Evolutionary conservation across 2,797 vertebrate species (phyloP), one percentile per base, ranked within the genome.

Genomic region (Bucorvus abyssinicus): DNA sequence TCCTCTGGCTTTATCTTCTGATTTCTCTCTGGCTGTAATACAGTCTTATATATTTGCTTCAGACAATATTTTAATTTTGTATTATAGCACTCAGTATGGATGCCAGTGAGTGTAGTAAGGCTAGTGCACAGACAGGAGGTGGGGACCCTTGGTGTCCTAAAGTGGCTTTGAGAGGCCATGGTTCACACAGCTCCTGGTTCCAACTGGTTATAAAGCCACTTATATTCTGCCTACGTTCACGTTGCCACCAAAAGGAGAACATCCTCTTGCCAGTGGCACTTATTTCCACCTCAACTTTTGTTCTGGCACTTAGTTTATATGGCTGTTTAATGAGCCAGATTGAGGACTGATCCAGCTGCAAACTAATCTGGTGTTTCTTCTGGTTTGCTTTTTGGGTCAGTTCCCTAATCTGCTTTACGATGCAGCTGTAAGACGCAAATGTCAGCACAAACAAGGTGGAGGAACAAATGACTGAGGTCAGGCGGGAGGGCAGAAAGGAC

Each of bases 181-280:
- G 21, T 50, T 93, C 74, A 38, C 10, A 14, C 3, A 55, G 22
- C 8, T 69, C 14, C 38, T 84, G 34, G 27, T 44, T 88, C 36
- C 67, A 61, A 0, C 23, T 36, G n/a, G 49, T 8, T 75, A 10
- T n/a, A 84, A 14, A 20, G 3, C 9, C 34, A 61, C 0, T 0
- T 61, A 13, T 7, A 27, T 69, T 47, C 30, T 84, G 47, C 30
- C 6, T 4, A 53, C 18, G 5, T n/a, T 78, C 38, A 32, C 12
- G 14, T 9, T 90, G 30, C 38, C n/a, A 36, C 42, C 1, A 5
- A 56, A 84, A 40, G 36, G 21, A 75, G 7, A 84, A 5, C 30
- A 21, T 65, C 34, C 36, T 93, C 36, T 73, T 69, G 24, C 24
- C 53, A 55, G 23, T 56, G 80, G 53, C 14, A 22, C 8, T 71